These are phyloP conservation scores for Carlito syrichta DNA, from an alignment of 2,113 vertebrate species.

Conservation along the genomic window DNA sequence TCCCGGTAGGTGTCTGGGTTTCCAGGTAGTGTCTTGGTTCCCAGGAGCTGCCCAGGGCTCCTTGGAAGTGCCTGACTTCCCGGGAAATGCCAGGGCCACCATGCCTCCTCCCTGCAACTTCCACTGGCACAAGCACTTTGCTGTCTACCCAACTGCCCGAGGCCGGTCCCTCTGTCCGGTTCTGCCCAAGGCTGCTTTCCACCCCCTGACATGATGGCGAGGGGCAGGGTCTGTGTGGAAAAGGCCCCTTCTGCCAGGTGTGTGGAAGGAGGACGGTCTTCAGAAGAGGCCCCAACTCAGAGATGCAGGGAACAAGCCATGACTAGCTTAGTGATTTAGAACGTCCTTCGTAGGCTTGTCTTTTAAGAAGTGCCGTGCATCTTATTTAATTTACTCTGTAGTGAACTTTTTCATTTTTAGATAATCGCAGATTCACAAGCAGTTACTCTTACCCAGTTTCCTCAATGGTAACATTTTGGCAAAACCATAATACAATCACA, in stretches of 20 bases:
- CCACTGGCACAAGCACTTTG: background rate
- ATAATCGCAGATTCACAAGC: background rate
- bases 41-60: no score
- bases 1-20: no score
- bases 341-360: background rate
- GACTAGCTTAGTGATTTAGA: background rate
- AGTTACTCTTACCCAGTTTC: background rate
- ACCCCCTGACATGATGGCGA: rapidly evolving
- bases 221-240: background rate
- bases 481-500: rapidly evolving
- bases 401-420: background rate
- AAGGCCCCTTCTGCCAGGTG: background rate
- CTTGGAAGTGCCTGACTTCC: no score
- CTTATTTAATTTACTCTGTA: background rate
- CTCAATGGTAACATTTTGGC: background rate
- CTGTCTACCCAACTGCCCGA: rapidly evolving
- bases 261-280: background rate
- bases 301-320: background rate
- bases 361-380: background rate
- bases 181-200: background rate
- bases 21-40: no score
- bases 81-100: rapidly evolving
- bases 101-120: background rate
- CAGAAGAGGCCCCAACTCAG: background rate
- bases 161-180: background rate